Percentiles rank a stretch among this genome's conserved stretches.
Conservation (phyloP, 2,113 vertebrate species). For the Morone saxatilis region DNA sequence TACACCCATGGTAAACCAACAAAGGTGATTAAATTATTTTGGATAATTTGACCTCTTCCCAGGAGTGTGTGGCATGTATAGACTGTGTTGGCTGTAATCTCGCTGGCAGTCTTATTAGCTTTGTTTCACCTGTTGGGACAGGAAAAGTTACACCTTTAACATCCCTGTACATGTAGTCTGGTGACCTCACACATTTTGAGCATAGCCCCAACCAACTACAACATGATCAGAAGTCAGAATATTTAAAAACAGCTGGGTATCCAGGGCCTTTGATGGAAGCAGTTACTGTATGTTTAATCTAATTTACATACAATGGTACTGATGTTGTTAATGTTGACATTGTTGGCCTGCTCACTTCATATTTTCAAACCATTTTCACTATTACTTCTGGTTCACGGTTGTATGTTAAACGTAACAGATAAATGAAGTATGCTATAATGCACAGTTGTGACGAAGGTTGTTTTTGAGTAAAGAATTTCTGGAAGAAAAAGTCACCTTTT, state of each 20-base stretch:
- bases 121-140: background rate
- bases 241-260: background rate
- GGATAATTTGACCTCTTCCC: background rate
- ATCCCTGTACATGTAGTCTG: background rate
- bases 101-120: background rate
- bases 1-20: background rate
- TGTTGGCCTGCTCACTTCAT: background rate
- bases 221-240: background rate
- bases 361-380: background rate
- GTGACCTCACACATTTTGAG: background rate
- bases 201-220: background rate
- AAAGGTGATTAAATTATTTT: background rate
- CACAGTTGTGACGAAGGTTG: conserved; percentile 11
- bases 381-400: background rate
- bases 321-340: background rate
- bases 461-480: background rate
- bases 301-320: background rate
- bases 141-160: background rate
- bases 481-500: conserved; percentile 6
- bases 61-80: no score
- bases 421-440: background rate
- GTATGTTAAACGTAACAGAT: background rate
- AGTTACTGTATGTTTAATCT: conserved; percentile 2
- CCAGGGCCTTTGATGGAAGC: background rate
- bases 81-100: no score